Evolutionary conservation across 2,888 invertebrate genomes (phyloP).

Genomic region (Zele albiditarsus): DNA sequence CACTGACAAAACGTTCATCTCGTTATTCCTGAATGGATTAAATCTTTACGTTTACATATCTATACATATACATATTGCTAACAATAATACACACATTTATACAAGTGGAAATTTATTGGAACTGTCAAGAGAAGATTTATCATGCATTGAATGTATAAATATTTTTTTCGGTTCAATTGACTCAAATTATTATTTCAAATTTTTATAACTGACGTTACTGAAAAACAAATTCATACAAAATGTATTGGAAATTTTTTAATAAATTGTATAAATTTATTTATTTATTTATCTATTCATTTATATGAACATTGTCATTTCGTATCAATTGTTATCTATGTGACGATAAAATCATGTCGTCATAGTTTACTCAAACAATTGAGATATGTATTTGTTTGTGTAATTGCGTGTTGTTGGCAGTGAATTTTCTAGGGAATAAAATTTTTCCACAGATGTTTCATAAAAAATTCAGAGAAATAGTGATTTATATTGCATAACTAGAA

Average conservation of each 20-base stretch:
- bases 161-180: too few relatives aligned
- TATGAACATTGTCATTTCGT: neutral
- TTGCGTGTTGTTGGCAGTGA: too few relatives aligned
- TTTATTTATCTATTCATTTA: neutral
- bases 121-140: neutral
- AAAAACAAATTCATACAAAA: too few relatives aligned
- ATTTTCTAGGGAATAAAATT: too few relatives aligned
- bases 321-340: slow-evolving; percentile 10
- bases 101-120: neutral
- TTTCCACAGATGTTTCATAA: too few relatives aligned
- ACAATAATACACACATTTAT: neutral
- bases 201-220: too few relatives aligned
- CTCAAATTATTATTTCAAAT: too few relatives aligned
- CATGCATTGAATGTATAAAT: too few relatives aligned
- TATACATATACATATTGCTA: neutral
- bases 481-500: too few relatives aligned
- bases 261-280: too few relatives aligned
- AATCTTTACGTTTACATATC: neutral
- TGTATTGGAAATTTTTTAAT: too few relatives aligned
- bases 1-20: slow-evolving; percentile 10
- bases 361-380: neutral
- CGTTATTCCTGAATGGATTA: neutral
- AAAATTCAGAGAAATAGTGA: too few relatives aligned
- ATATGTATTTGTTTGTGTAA: neutral
- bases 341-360: neutral